phyloP scores from a whole-genome alignment of 2,797 vertebrate genomes.

The Thunnus albacares region DNA sequence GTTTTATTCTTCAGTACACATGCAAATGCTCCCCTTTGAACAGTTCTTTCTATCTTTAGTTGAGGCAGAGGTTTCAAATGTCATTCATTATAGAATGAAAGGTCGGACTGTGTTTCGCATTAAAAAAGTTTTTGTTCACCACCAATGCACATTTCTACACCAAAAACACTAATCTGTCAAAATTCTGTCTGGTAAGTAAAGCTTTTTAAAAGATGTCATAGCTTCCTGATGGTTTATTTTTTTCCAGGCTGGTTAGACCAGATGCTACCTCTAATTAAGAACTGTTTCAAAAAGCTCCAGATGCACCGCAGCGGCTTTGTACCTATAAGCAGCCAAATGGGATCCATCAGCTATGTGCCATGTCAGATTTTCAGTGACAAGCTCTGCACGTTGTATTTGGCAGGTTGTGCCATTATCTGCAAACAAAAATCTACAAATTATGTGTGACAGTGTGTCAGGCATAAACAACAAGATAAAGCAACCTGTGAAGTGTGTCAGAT shows the following conservation, averaged over 20 bases:
- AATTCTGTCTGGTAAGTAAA: slow-evolving; percentile 16
- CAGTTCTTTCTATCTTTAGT: slow-evolving; percentile 32
- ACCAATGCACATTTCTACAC: background rate
- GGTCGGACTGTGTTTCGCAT: background rate
- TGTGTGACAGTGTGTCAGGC: slow-evolving; percentile 26
- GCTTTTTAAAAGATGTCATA: slow-evolving; percentile 19
- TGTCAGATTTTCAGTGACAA: slow-evolving; percentile 27
- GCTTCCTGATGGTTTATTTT: slow-evolving; percentile 39
- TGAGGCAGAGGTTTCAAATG: slow-evolving; percentile 23
- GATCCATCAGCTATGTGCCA: slow-evolving; percentile 44
- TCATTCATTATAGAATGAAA: slow-evolving; percentile 29
- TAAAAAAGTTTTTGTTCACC: slow-evolving; percentile 9
- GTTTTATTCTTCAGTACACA: slow-evolving; percentile 49
- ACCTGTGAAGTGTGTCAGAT: slow-evolving; percentile 19
- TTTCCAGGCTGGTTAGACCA: slow-evolving; percentile 40
- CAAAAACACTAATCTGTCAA: slow-evolving; percentile 8
- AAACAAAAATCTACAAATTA: slow-evolving; percentile 47
- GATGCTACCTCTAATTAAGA: slow-evolving; percentile 68
- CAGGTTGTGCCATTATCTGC: slow-evolving; percentile 49
- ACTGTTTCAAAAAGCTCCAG: slow-evolving; percentile 45
- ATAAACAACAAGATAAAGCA: slow-evolving; percentile 11
- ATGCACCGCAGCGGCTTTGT: slow-evolving; percentile 45
- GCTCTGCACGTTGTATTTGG: slow-evolving; percentile 16
- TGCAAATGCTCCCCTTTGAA: slow-evolving; percentile 56
- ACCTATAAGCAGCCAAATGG: slow-evolving; percentile 47